A percentile compares a stretch with the other conserved stretches of the same genome.
Conservation (phyloP, 2,797 vertebrate species). For the Rhinoraja longicauda region DNA sequence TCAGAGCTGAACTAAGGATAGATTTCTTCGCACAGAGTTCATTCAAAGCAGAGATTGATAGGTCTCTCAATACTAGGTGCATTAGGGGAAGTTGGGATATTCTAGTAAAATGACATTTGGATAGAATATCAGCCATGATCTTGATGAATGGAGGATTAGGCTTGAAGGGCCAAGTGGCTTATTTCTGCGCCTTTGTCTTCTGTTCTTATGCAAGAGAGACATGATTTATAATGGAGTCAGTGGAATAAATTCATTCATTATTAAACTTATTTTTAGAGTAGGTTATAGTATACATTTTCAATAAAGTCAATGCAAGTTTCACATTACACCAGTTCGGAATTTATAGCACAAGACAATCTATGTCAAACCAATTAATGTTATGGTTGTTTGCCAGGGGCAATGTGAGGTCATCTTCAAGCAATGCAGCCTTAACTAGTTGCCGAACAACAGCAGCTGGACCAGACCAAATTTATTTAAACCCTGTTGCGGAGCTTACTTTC, state of each 20-base stretch:
- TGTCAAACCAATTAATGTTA: background rate
- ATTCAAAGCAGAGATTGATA: too few relatives aligned
- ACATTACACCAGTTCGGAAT: background rate
- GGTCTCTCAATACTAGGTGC: too few relatives aligned
- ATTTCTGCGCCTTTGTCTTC: too few relatives aligned
- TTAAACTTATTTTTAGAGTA: background rate
- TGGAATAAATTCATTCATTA: conserved; percentile 1
- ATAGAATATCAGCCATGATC: too few relatives aligned
- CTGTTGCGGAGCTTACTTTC: background rate
- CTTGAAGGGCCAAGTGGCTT: too few relatives aligned
- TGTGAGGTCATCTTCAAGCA: background rate
- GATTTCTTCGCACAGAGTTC: too few relatives aligned
- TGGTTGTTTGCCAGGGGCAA: background rate
- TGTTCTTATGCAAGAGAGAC: background rate
- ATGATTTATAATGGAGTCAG: background rate
- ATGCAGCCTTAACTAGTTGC: background rate
- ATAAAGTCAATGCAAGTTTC: background rate
- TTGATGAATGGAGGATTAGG: too few relatives aligned
- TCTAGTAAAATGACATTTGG: too few relatives aligned
- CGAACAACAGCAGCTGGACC: background rate
- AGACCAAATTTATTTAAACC: background rate
- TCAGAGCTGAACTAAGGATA: too few relatives aligned
- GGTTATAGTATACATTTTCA: background rate
- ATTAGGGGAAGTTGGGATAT: too few relatives aligned
- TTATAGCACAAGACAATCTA: background rate